phyloP scores from a whole-genome alignment of 35 echinoderm and acorn worm species.

The Strongylocentrotus purpuratus region DNA sequence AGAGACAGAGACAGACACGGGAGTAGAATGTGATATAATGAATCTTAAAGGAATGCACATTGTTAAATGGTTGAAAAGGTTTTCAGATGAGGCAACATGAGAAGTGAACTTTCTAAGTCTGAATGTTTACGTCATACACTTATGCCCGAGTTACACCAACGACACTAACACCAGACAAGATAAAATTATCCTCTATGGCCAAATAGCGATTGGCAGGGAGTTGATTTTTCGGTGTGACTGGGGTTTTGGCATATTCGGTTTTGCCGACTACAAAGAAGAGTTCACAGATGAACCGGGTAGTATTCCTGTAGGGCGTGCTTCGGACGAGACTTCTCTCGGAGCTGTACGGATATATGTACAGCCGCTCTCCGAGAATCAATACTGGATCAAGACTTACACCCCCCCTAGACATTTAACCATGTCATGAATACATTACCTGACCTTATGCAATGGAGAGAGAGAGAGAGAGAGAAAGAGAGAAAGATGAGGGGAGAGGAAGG shows the following conservation, averaged over 20 bases:
- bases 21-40: too few species aligned
- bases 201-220: too few species aligned
- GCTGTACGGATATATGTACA: not conserved
- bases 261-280: not conserved
- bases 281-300: not conserved
- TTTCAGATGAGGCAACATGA: too few species aligned
- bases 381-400: not conserved
- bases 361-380: not conserved
- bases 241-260: not conserved
- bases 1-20: too few species aligned
- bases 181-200: too few species aligned
- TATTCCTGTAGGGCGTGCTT: not conserved
- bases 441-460: not conserved
- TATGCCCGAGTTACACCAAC: too few species aligned
- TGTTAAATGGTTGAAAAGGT: too few species aligned
- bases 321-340: not conserved
- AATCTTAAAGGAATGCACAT: too few species aligned
- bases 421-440: constrained; percentile 1
- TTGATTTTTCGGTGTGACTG: too few species aligned
- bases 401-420: not conserved
- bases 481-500: not conserved
- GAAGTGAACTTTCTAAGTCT: too few species aligned
- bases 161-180: too few species aligned
- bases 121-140: too few species aligned
- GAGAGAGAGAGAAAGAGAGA: not conserved